Evolutionary conservation across 2,888 invertebrate species (phyloP).

Genomic region (Blera fallax): DNA sequence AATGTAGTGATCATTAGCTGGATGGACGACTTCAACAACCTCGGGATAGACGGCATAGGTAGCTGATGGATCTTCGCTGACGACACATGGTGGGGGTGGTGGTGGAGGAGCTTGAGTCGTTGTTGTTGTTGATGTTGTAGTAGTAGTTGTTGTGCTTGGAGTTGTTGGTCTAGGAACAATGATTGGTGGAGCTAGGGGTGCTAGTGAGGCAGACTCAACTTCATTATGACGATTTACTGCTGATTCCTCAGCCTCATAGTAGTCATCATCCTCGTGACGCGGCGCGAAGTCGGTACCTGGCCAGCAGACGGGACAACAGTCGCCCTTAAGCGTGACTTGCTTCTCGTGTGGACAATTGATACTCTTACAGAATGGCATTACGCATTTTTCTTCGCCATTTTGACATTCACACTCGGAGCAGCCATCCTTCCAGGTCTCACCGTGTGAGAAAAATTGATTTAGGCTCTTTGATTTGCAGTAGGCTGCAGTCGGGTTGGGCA

Average conservation of each 20-base stretch:
- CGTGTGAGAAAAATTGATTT: conserved; percentile 78
- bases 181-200: conserved; percentile 37
- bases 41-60: conserved; percentile 76
- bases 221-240: conserved; percentile 58
- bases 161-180: conserved; percentile 17
- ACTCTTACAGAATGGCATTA: conserved; percentile 77
- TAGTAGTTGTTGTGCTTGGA: conserved; percentile 19
- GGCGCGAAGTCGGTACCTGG: conserved; percentile 74
- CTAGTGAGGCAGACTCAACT: background rate
- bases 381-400: conserved; percentile 79
- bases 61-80: conserved; percentile 67
- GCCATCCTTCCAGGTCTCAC: conserved; percentile 79
- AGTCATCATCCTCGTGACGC: conserved; percentile 35
- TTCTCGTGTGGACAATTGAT: conserved; percentile 77
- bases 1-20: conserved; percentile 67
- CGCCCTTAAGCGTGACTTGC: conserved; percentile 77
- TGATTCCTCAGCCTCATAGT: conserved; percentile 54
- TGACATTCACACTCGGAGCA: conserved; percentile 79
- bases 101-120: conserved; percentile 37
- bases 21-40: conserved; percentile 76
- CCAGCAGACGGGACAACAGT: conserved; percentile 81
- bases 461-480: conserved; percentile 77
- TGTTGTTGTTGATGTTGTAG: conserved; percentile 37
- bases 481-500: conserved; percentile 75
- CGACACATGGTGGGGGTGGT: conserved; percentile 61